phyloP scores from a whole-genome alignment of 2,797 vertebrate species.

The Gallirallus australis region DNA sequence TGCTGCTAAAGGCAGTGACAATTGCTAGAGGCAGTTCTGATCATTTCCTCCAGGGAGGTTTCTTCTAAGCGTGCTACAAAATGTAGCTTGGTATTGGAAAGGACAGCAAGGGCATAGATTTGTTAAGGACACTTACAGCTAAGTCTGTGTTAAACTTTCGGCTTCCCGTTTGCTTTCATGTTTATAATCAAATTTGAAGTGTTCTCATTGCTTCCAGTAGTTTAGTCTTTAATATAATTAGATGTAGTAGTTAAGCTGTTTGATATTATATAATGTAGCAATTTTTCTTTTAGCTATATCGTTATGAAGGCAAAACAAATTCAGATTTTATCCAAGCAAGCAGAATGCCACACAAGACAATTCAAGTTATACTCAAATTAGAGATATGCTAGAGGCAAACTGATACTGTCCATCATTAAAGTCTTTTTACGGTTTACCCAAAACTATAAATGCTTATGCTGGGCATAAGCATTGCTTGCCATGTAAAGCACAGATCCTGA shows the following conservation, averaged over 20 bases:
- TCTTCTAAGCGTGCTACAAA: neutral
- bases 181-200: constrained; percentile 6
- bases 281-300: constrained; percentile 22
- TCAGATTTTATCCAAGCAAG: constrained; percentile 48
- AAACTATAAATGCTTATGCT: neutral
- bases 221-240: constrained; percentile 35
- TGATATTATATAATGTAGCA: constrained; percentile 25
- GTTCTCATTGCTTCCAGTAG: constrained; percentile 10
- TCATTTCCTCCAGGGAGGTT: neutral
- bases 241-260: constrained; percentile 19
- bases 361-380: constrained; percentile 44
- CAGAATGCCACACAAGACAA: constrained; percentile 31
- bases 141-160: neutral
- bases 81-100: neutral
- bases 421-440: neutral
- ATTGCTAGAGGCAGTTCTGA: neutral
- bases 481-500: constrained; percentile 10
- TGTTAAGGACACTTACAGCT: neutral
- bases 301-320: constrained; percentile 16
- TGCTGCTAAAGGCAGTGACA: neutral
- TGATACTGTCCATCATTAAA: constrained; percentile 35
- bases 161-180: neutral
- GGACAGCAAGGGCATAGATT: neutral
- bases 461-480: constrained; percentile 4
- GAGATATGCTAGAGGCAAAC: neutral